Percentiles rank a stretch among this genome's conserved stretches.
phyloP scores from a whole-genome alignment of 2,888 invertebrate species.

The Calameuta filiformis region DNA sequence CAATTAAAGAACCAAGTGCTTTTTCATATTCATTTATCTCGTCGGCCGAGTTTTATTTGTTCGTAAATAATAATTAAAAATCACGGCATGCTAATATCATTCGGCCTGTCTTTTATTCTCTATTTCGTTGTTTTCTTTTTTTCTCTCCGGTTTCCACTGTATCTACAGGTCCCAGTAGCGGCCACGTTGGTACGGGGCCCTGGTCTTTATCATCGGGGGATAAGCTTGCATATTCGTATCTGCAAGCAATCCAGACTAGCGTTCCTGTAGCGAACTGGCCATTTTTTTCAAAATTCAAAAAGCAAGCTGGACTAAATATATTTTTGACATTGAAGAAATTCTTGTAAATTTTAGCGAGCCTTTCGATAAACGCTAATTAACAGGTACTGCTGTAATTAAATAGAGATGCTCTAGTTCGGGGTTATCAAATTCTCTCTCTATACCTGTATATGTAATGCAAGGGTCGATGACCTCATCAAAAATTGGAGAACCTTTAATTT shows the following conservation, averaged over 20 bases:
- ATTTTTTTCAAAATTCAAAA: conserved; percentile 16
- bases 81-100: conserved; percentile 45
- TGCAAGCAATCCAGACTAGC: conserved; percentile 31
- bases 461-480: neutral
- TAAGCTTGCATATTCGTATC: conserved; percentile 41
- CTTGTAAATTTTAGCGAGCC: neutral
- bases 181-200: conserved; percentile 26
- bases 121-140: conserved; percentile 44
- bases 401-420: neutral
- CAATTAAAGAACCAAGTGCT: conserved; percentile 61
- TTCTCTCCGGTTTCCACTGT: conserved; percentile 9
- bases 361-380: neutral
- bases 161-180: conserved; percentile 16
- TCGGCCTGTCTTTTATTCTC: conserved; percentile 18
- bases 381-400: neutral
- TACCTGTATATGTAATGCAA: neutral
- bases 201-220: conserved; percentile 42
- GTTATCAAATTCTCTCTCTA: neutral
- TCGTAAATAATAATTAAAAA: conserved; percentile 61
- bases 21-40: conserved; percentile 57
- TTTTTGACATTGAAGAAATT: neutral
- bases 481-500: neutral
- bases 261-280: neutral
- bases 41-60: conserved; percentile 43
- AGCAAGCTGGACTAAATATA: conserved; percentile 2